Evolutionary conservation across 2,888 invertebrate species (phyloP), one percentile per base, ranked within the genome.

Genomic region (Smittia aterrima): DNA sequence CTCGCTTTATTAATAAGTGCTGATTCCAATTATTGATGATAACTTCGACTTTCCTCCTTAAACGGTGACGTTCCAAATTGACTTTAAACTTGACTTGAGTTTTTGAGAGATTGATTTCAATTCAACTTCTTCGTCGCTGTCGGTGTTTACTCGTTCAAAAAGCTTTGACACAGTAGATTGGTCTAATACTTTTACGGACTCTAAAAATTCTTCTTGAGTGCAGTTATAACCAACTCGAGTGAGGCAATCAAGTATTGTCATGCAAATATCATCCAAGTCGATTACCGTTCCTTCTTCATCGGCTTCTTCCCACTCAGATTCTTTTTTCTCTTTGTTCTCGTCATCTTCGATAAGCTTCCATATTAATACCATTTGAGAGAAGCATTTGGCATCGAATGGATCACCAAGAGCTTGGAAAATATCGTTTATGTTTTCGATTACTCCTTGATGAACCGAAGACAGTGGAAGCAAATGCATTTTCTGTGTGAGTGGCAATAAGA

Each of bases 361-460:
- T 9, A 82, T 77, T 1, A 76, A 78, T 0, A 82, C 77, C 32
- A 82, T 77, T 76, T 80, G 77, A 16, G 76, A 75, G 53, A 82
- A 80, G 11, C 80, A 79, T 9, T 79, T 77, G n/a, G 78, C 79
- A 71, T 82, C 79, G 74, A 82, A 80, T 0, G 79, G 80, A 78
- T 81, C 80, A n/a, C 78, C 79, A 0, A 83, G 77, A 1, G 80
- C 79, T 80, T 82, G 77, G 11, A 79, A 76, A 41, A 77, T 68
- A 75, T 77, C 77, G 24, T 79, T 80, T 22, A 83, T 71, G 73
- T 80, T 82, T 58, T 82, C 83, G 1, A 83, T 77, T 20, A 80
- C 78, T 67, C 81, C 82, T 74, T 81, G 81, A 74, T 81, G 81
- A 11, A 80, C 79, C 41, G 79, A 79, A 1, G 79, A 79, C 40